A percentile compares a stretch with the other conserved stretches of the same genome.
Evolutionary conservation across 2,888 invertebrate species (phyloP).

Genomic region (Oscheius myriophilus): DNA sequence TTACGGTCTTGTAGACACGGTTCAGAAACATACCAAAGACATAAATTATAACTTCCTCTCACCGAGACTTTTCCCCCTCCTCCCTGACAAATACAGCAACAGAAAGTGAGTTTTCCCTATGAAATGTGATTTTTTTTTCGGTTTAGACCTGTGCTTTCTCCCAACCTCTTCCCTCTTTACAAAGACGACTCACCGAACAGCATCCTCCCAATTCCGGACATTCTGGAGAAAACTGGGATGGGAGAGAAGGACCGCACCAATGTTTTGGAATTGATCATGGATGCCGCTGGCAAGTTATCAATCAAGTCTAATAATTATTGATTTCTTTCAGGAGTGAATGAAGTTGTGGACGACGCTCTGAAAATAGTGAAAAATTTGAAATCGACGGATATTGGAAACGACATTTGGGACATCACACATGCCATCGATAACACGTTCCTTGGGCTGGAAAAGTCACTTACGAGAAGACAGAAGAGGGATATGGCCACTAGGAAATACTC

Average conservation of each 20-base stretch:
- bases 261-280: slow-evolving; percentile 59
- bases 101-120: slow-evolving; percentile 8
- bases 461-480: slow-evolving; percentile 43
- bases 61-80: slow-evolving; percentile 54
- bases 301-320: not conserved
- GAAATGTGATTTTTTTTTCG: not conserved
- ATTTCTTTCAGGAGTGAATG: slow-evolving; percentile 39
- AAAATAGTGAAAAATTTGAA: slow-evolving; percentile 41
- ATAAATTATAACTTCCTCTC: slow-evolving; percentile 56
- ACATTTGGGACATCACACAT: slow-evolving; percentile 47
- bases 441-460: slow-evolving; percentile 38
- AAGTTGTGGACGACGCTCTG: slow-evolving; percentile 58
- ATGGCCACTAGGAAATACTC: slow-evolving; percentile 49
- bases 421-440: slow-evolving; percentile 45
- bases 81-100: slow-evolving; percentile 46
- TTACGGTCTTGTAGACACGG: slow-evolving; percentile 50
- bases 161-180: slow-evolving; percentile 56
- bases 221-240: slow-evolving; percentile 53
- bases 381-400: slow-evolving; percentile 46
- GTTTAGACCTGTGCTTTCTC: slow-evolving; percentile 55
- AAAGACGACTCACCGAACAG: slow-evolving; percentile 52
- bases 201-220: slow-evolving; percentile 47
- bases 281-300: slow-evolving; percentile 38
- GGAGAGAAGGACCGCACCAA: slow-evolving; percentile 39
- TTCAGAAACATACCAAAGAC: slow-evolving; percentile 46